Base-by-base conservation (phyloP, 2,113 vertebrate genomes). In the Polypterus bichir region DNA sequence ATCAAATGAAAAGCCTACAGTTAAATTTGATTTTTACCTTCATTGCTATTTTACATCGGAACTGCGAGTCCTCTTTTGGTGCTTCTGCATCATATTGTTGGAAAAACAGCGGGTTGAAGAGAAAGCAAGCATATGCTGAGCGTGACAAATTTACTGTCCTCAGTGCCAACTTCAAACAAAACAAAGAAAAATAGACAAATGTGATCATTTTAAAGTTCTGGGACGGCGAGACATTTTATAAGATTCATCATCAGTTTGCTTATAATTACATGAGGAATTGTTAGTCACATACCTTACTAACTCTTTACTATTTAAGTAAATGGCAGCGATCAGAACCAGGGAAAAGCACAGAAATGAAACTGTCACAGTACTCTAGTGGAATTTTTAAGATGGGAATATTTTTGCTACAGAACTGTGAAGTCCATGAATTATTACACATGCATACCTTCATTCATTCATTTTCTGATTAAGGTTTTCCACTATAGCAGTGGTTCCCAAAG, bases 121-220 rank as follows among this genome's bases (percentile, higher is more conserved):
- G 85, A 79, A 98, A 97, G 64, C 89, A 92, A 66, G 91, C 92
- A 44, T 93, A 97, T 53, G 92, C 95, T 0, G 95, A 97, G n/a
- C 89, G 89, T 11, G 93, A 94, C 1, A 91, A 90, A 79, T 93
- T 98, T 60, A 96, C 90, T 0, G 92, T 81, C 48, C 94, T 85
- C 57, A 98, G 79, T 27, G 89, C 89, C 49, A 96, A 77, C 93
- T 96, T 70, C 1, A 62, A 73, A 66, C 55, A 53, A 63, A 48
- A 65, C 57, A 61, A 27, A 46, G 53, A 56, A 46, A 57, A 7
- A 9, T 7, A 10, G 8, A n/a, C 46, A 5, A 52, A 5, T 9
- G 44, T n/a, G n/a, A 51, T 4, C 7, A 6, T 54, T 44, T 9
- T 7, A 9, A 4, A 3, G 5, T 27, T 27, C 1, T 1, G 27